Base-by-base conservation (phyloP, 2,797 vertebrate genomes). In the Lateolabrax maculatus region DNA sequence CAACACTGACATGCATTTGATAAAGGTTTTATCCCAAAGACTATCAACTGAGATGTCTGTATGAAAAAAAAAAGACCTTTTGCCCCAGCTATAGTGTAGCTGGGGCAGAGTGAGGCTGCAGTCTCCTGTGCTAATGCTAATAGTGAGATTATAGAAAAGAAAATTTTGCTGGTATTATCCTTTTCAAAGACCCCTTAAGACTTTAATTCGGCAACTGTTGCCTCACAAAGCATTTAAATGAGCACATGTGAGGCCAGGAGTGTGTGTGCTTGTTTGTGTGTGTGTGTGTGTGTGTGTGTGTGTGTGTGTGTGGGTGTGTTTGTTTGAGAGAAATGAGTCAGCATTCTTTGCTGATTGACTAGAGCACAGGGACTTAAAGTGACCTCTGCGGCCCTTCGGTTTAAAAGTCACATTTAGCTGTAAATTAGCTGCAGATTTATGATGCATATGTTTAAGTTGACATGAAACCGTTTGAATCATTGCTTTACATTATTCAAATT, bases 301-400 rank as follows among this genome's bases (percentile, higher is more conserved):
- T 46, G 51, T 46, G 49, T 34, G 68, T 76, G 21, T 69, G 41
- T 63, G 48, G 46, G 65, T 39, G 62, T 65, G 48, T 66, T 39
- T 49, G 31, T 81, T 57, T 75, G 36, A 25, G 67, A 52, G 77
- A 37, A 75, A 72, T 81, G 87, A 89, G 37, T 90, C 90, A 87
- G 90, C 84, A 64, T 79, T 83, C 41, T 88, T 62, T 83, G 48
- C 25, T 53, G 69, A 72, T 43, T 87, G 86, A 85, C 75, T 46
- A 66, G 69, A 66, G 63, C 61, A 29, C 56, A 10, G 76, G 41
- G 72, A 78, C 72, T 56, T 63, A 34, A 12, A 16, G 62, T 82
- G 85, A 83, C 75, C 79, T 78, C 75, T 62, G 58, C 13, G 53
- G 31, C 57, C 79, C 65, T 70, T 31, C 55, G 61, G 87, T 84